These are phyloP conservation scores for Caenorhabditis angaria DNA, from an alignment of 2,888 invertebrate genomes.

Conservation along the genomic window DNA sequence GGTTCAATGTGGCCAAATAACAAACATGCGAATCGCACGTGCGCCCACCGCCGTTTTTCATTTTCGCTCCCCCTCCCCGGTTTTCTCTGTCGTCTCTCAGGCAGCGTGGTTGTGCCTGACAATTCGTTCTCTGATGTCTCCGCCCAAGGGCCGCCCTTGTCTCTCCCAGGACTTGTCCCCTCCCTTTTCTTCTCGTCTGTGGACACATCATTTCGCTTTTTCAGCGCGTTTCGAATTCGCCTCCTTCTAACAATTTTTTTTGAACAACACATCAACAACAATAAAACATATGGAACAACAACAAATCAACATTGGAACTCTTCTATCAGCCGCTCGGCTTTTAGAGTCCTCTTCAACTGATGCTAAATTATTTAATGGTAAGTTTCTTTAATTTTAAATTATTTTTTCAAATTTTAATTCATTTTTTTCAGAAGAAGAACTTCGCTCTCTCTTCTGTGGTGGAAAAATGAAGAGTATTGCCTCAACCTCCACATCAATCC, in stretches of 20 bases:
- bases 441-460: constrained; percentile 30
- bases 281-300: constrained; percentile 36
- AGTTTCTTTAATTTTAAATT: background rate
- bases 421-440: constrained; percentile 31
- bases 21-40: constrained; percentile 40
- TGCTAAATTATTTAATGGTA: constrained; percentile 26
- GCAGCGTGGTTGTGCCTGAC: no score
- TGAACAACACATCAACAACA: no score
- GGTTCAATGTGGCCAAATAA: constrained; percentile 2
- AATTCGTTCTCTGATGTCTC: constrained; percentile 48
- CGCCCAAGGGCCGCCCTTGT: constrained; percentile 40
- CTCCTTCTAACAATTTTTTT: background rate
- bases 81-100: constrained; percentile 37
- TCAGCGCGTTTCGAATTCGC: background rate
- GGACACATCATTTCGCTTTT: background rate
- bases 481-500: constrained; percentile 33
- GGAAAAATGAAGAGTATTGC: constrained; percentile 32
- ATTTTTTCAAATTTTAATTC: background rate
- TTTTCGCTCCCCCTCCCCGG: constrained; percentile 21
- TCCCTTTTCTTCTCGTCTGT: constrained; percentile 28
- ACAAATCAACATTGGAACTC: constrained; percentile 51
- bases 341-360: constrained; percentile 43
- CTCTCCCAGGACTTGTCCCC: constrained; percentile 42
- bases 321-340: constrained; percentile 61
- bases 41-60: constrained; percentile 29